Percentiles rank a stretch among this genome's conserved stretches.
Evolutionary conservation across 2,888 invertebrate species (phyloP).

Genomic region (Lumbricus terrestris): DNA sequence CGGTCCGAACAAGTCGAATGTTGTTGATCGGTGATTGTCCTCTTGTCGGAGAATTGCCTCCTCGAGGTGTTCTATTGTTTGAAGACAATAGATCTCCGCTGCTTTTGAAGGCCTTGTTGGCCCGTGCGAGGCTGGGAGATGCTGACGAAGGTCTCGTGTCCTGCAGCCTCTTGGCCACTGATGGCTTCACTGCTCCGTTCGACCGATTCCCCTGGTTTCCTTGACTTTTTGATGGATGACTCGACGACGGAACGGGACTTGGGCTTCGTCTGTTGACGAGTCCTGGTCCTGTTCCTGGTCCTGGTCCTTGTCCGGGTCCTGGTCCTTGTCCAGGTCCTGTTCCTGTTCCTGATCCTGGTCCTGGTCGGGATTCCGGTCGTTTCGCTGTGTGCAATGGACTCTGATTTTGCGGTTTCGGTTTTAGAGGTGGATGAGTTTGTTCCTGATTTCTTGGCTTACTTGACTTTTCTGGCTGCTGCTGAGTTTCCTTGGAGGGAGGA

Average conservation of each 20-base stretch:
- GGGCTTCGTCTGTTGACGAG: neutral
- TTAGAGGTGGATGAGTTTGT: neutral
- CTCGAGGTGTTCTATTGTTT: neutral
- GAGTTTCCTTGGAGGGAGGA: no score
- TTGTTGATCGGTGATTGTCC: neutral
- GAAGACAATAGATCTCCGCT: neutral
- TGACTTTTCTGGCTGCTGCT: neutral
- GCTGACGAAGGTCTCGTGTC: neutral
- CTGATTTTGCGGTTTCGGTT: neutral
- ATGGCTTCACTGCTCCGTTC: neutral
- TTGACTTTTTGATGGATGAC: neutral
- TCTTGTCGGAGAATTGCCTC: neutral
- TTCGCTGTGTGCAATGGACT: neutral
- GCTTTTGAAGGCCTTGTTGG: conserved; percentile 3
- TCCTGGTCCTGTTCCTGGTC: neutral
- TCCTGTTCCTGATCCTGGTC: neutral
- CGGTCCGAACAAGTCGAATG: neutral
- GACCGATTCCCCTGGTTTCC: neutral
- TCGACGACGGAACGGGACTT: neutral
- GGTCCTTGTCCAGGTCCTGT: neutral
- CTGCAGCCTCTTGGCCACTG: neutral
- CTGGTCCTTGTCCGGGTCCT: neutral
- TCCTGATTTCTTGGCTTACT: neutral
- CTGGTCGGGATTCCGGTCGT: neutral
- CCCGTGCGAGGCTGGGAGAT: neutral